Conservation (phyloP, 2,888 invertebrate species). For the Yponomeuta sedellus region DNA sequence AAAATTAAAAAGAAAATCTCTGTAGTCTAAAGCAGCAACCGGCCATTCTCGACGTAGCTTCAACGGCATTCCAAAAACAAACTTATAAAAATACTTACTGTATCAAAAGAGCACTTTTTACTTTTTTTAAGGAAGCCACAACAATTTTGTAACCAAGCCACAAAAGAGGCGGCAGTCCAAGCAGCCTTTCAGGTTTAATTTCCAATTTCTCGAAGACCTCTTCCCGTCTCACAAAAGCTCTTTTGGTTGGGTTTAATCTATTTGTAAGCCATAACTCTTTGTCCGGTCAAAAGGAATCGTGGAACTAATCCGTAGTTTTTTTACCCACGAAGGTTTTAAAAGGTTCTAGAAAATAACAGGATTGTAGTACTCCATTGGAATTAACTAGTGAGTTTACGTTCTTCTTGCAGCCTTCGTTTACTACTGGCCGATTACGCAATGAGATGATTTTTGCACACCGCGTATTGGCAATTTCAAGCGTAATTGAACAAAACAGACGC, state of each 20-base stretch:
- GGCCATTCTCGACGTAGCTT: not conserved
- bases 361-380: not conserved
- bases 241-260: slow-evolving; percentile 34
- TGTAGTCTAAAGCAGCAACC: not conserved
- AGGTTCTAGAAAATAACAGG: not conserved
- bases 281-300: slow-evolving; percentile 34
- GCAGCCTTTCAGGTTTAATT: not conserved
- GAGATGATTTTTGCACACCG: too few species aligned
- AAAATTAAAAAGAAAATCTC: not conserved
- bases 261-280: slow-evolving; percentile 39
- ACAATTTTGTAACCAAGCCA: slow-evolving; percentile 1
- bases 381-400: too few species aligned
- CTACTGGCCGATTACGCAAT: too few species aligned
- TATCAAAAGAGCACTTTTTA: not conserved
- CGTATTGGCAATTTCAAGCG: too few species aligned
- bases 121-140: slow-evolving; percentile 1
- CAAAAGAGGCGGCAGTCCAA: not conserved
- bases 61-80: not conserved
- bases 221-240: not conserved
- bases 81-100: not conserved
- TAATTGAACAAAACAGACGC: too few species aligned
- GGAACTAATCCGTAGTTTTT: not conserved
- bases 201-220: not conserved
- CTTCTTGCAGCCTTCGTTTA: too few species aligned
- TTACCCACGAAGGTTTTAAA: too few species aligned